Evolutionary conservation across 1,140 invertebrate genomes (phyloP).

Genomic region (Heliothis subflexa): DNA sequence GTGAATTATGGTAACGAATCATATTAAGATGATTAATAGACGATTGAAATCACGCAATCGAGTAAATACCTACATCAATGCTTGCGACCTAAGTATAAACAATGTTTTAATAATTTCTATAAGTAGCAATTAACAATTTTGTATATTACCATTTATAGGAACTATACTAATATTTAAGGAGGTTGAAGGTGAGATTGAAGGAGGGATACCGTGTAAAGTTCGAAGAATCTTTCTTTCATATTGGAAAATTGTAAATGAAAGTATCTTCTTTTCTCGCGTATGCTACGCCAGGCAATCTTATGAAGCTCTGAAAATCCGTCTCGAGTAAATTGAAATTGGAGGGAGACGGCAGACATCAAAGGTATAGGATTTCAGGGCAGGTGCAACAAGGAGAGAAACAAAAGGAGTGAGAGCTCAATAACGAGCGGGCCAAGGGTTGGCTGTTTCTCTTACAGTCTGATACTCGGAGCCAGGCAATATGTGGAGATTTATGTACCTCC

Average conservation of each 20-base stretch:
- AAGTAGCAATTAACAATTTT: too few species aligned
- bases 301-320: constrained; percentile 83
- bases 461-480: constrained; percentile 76
- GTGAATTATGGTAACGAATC: too few species aligned
- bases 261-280: constrained; percentile 55
- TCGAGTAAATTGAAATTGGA: constrained; percentile 87
- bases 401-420: constrained; percentile 86
- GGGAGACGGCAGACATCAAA: constrained; percentile 65
- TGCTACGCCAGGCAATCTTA: constrained; percentile 70
- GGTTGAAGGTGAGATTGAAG: too few species aligned
- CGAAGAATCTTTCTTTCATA: not conserved
- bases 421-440: constrained; percentile 86
- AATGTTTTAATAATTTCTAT: too few species aligned
- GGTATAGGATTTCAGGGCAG: constrained; percentile 45
- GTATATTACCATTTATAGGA: too few species aligned
- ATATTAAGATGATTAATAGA: too few species aligned
- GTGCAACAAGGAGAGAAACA: constrained; percentile 67
- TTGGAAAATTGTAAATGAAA: not conserved
- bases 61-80: too few species aligned
- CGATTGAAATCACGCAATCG: too few species aligned
- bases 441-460: constrained; percentile 74
- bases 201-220: not conserved
- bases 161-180: too few species aligned
- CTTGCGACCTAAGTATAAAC: too few species aligned
- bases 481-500: constrained; percentile 81